phyloP scores from a whole-genome alignment of 1,140 invertebrate species.

The Aphaenogaster ashmeadi region DNA sequence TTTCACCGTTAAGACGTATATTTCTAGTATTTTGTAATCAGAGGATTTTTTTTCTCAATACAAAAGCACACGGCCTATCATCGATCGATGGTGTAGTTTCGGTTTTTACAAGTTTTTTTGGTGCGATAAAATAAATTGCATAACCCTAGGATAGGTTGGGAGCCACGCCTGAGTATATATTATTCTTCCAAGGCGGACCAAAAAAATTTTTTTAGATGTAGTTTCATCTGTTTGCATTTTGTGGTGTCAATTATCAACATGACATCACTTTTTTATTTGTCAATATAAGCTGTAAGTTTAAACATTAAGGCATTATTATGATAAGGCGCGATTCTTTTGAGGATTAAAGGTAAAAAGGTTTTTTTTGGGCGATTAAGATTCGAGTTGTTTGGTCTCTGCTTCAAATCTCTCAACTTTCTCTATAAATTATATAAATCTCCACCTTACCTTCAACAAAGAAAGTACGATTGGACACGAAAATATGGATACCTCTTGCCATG shows the following conservation, averaged over 20 bases:
- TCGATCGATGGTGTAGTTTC: constrained; percentile 79
- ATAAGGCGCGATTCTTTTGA: constrained; percentile 80
- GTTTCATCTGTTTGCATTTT: constrained; percentile 83
- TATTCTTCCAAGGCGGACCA: constrained; percentile 85
- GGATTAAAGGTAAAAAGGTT: constrained; percentile 79
- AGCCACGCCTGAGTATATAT: constrained; percentile 83
- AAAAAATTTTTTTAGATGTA: constrained; percentile 85
- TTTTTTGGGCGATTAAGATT: constrained; percentile 77
- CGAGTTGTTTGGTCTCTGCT: constrained; percentile 84
- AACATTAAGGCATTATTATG: constrained; percentile 85
- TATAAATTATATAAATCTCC: constrained; percentile 5
- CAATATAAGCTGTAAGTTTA: constrained; percentile 87
- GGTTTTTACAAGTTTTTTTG: constrained; percentile 79
- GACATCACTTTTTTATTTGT: constrained; percentile 85
- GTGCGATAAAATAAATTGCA: constrained; percentile 87
- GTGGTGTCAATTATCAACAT: constrained; percentile 82
- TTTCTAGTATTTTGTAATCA: constrained; percentile 84
- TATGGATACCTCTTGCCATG: not conserved
- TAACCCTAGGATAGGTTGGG: constrained; percentile 84
- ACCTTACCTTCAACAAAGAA: constrained; percentile 50
- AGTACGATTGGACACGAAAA: constrained; percentile 16
- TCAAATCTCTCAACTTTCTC: constrained; percentile 33
- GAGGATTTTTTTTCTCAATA: constrained; percentile 81
- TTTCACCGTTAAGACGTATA: constrained; percentile 85
- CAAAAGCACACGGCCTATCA: constrained; percentile 86